These are phyloP conservation scores for Xiphophorus hellerii DNA, from an alignment of 2,113 vertebrate genomes.

Conservation along the genomic window DNA sequence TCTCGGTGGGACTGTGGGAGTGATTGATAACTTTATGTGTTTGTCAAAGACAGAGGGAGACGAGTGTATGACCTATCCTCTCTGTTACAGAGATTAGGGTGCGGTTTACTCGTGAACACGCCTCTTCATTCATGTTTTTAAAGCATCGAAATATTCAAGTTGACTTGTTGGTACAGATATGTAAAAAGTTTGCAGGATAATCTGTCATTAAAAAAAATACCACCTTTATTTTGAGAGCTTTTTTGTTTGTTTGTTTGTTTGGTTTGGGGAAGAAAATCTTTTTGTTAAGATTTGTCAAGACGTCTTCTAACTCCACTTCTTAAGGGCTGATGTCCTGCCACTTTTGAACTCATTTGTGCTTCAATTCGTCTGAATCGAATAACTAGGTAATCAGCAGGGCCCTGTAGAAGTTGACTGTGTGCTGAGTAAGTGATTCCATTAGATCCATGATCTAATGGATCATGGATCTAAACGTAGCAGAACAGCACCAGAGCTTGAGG, in stretches of 20 bases:
- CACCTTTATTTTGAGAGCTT: too few relatives aligned
- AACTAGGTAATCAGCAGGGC: background rate
- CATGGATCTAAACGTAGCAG: background rate
- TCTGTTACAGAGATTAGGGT: slow-evolving; percentile 17
- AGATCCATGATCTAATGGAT: too few relatives aligned
- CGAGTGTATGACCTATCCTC: slow-evolving; percentile 55
- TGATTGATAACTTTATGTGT: slow-evolving; percentile 82
- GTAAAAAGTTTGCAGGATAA: too few relatives aligned
- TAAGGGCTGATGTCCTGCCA: background rate
- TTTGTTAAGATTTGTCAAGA: too few relatives aligned
- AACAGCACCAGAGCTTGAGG: background rate
- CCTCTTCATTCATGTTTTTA: slow-evolving; percentile 45
- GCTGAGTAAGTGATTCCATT: background rate
- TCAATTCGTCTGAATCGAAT: background rate
- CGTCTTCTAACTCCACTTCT: background rate
- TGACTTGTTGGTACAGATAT: slow-evolving; percentile 11
- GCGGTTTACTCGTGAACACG: slow-evolving; percentile 24
- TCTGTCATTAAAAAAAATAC: too few relatives aligned
- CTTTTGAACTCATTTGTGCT: background rate
- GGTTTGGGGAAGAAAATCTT: too few relatives aligned
- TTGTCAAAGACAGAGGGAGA: slow-evolving; percentile 57
- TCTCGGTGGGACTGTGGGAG: slow-evolving; percentile 47
- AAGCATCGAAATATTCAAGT: slow-evolving; percentile 55
- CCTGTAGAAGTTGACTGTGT: background rate
- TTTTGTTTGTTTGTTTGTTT: too few relatives aligned